Evolutionary conservation across 2,113 vertebrate genomes (phyloP), one percentile per base, ranked within the genome.

Genomic region (Phoxinus phoxinus): DNA sequence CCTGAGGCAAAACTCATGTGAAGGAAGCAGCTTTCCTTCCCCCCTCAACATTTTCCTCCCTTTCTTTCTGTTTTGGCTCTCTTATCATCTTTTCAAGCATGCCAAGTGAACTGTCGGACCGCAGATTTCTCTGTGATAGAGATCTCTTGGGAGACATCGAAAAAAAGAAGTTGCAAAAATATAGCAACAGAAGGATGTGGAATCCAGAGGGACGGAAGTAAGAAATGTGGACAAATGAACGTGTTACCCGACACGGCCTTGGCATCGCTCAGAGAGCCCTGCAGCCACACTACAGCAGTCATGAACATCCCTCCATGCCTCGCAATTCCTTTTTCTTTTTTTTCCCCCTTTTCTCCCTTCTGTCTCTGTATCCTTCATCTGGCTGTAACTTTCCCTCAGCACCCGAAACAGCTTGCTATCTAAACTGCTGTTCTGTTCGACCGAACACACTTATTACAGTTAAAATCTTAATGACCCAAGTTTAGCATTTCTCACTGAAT

Each of bases 211-310:
- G 91, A 83, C 37, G 35, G 82, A 86, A 91, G 74, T 17, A 73
- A 90, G 92, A 94, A 91, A 92, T 89, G 90, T 91, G 92, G 91
- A 94, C 91, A 95, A 94, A 94, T 93, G 91, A 94, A 92, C 86
- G 89, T 89, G 92, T 90, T 92, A 89, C 86, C 86, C 92, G 85
- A 89, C 81, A 51, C 84, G 80, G 88, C 91, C 90, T 92, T 89
- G 86, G 89, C 86, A 80, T 86, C 89, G 89, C 90, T 91, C 78
- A 73, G 90, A 74, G 75, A 76, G 81, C 81, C 81, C 81, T 41
- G 46, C 46, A 83, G 79, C 75, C 58, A 67, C 85, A 86, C 87
- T 78, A 92, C 88, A 89, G 72, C 65, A 46, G 87, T 65, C 61
- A 82, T 81, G 30, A 75, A 82, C 61, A 86, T 86, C 78, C 69